Evolutionary conservation across 2,888 invertebrate species (phyloP).

Genomic region (Cosmia pyralina): DNA sequence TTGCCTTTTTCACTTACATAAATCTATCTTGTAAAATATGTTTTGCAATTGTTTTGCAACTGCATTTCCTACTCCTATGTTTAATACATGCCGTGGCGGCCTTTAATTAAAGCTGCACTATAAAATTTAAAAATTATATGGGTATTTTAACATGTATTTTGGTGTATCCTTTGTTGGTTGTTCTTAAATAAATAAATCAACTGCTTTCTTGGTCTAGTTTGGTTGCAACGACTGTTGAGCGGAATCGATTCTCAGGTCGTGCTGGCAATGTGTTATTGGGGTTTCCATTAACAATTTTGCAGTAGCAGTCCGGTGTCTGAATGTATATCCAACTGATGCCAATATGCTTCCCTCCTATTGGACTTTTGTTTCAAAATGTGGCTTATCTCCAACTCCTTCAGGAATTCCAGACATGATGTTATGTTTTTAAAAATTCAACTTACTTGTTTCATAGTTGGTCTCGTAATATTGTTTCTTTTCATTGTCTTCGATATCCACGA

Average conservation of each 20-base stretch:
- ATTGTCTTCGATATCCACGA: conserved; percentile 93
- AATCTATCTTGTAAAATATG: too few species aligned
- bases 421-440: conserved; percentile 74
- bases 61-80: too few species aligned
- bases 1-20: too few species aligned
- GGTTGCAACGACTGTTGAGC: background rate
- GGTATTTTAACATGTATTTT: too few species aligned
- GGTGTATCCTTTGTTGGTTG: too few species aligned
- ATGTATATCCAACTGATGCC: background rate
- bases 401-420: background rate
- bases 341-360: background rate
- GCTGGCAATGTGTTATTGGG: background rate
- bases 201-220: background rate
- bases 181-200: too few species aligned
- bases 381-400: background rate
- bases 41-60: too few species aligned
- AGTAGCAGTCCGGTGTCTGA: too few species aligned
- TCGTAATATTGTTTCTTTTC: conserved; percentile 94
- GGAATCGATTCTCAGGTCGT: background rate
- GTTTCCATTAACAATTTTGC: background rate
- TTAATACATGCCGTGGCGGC: too few species aligned
- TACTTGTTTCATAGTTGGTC: conserved; percentile 94
- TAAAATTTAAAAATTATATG: too few species aligned
- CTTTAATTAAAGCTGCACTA: too few species aligned
- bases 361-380: too few species aligned